phyloP scores from a whole-genome alignment of 2,888 invertebrate species.

The Thereva unica region DNA sequence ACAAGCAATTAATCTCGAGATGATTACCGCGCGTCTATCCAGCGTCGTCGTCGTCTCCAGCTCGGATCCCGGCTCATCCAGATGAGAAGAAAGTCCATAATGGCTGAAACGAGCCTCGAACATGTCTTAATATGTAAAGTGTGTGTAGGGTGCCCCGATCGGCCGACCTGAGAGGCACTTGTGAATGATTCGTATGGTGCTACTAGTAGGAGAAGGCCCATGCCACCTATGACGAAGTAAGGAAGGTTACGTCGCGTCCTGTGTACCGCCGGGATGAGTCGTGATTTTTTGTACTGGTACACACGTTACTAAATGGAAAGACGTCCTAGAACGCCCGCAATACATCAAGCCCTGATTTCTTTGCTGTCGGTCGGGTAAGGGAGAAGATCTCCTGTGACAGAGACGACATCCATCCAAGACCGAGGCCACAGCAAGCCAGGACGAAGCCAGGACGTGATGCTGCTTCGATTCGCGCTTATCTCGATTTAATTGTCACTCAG shows the following conservation, averaged over 20 bases:
- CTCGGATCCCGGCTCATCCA: conserved; percentile 4
- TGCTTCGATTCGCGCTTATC: conserved; percentile 33
- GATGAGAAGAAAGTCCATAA: conserved; percentile 13
- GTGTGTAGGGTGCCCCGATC: conserved; percentile 7
- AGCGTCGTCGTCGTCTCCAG: conserved; percentile 6
- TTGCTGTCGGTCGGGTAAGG: too few relatives aligned
- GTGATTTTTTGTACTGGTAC: too few relatives aligned
- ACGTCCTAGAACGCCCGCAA: too few relatives aligned
- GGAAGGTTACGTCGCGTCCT: background rate
- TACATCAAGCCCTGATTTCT: too few relatives aligned
- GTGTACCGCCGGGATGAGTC: too few relatives aligned
- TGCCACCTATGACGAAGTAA: conserved; percentile 1
- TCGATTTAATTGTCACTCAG: conserved; percentile 42
- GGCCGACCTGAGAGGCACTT: background rate
- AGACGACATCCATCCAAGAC: background rate
- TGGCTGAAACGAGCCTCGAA: background rate
- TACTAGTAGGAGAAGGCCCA: background rate
- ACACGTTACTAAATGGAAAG: too few relatives aligned
- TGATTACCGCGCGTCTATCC: conserved; percentile 30
- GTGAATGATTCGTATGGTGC: background rate
- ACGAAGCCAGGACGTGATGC: background rate
- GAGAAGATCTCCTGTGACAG: too few relatives aligned
- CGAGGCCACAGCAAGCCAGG: conserved; percentile 12
- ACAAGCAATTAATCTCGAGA: conserved; percentile 41
- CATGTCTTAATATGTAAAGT: conserved; percentile 29